Evolutionary conservation across 2,797 vertebrate genomes (phyloP).

Genomic region (Todus mexicanus): DNA sequence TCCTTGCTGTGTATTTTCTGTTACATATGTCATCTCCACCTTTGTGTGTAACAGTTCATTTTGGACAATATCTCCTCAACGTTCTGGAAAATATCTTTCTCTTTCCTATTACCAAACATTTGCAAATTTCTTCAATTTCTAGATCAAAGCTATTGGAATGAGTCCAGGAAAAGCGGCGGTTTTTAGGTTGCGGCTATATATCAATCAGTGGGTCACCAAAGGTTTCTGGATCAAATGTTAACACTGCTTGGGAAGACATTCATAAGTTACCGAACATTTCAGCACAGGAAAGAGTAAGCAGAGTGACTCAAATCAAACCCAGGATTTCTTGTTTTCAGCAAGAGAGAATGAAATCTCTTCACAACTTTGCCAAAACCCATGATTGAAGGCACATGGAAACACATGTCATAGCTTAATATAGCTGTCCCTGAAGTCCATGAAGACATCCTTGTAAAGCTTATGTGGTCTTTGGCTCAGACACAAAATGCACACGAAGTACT

Average conservation of each 20-base stretch:
- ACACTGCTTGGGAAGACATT: background rate
- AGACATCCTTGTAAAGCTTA: background rate
- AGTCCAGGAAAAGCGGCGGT: background rate
- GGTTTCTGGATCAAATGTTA: slow-evolving; percentile 24
- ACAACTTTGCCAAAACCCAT: background rate
- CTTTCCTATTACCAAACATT: background rate
- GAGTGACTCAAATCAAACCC: background rate
- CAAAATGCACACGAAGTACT: background rate
- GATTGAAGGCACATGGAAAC: slow-evolving; percentile 8
- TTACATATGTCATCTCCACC: background rate
- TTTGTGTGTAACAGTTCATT: background rate
- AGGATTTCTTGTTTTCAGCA: background rate
- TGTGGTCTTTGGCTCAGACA: background rate
- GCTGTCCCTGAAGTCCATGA: background rate
- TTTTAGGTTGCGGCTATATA: background rate
- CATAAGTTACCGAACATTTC: background rate
- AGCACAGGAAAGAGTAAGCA: background rate
- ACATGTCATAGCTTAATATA: background rate
- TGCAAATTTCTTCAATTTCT: background rate
- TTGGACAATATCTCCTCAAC: background rate
- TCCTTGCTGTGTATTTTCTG: background rate
- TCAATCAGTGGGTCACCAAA: background rate
- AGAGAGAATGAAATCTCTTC: background rate
- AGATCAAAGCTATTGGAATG: background rate
- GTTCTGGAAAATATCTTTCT: background rate